Evolutionary conservation across 2,113 vertebrate species (phyloP).

Genomic region (Apteryx owenii): DNA sequence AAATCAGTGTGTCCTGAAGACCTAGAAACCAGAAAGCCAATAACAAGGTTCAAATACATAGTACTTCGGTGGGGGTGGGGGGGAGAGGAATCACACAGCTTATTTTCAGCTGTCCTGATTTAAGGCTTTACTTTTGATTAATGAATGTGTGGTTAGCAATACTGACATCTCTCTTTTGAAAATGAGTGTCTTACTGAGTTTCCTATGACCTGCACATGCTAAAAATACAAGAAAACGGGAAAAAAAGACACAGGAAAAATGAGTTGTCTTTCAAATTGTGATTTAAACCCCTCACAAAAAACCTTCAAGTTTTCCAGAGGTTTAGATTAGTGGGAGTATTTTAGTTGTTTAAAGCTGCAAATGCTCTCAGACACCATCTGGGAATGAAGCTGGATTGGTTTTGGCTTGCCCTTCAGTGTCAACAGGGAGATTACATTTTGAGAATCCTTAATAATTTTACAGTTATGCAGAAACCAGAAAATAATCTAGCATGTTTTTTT

Average conservation of each 20-base stretch:
- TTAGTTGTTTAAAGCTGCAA: not conserved
- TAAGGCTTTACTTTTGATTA: not conserved
- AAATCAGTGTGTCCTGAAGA: not conserved
- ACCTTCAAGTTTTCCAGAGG: not conserved
- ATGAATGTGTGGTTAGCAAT: not conserved
- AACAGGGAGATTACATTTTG: not conserved
- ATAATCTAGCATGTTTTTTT: not conserved
- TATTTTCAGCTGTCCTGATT: not conserved
- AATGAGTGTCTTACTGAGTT: not conserved
- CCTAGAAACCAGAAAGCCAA: not conserved
- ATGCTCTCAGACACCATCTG: not conserved
- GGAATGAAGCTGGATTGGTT: not conserved
- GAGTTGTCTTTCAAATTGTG: not conserved
- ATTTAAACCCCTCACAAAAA: not conserved
- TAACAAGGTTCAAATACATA: not conserved
- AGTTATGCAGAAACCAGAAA: not conserved
- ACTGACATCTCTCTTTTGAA: not conserved
- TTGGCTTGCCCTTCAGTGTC: not conserved
- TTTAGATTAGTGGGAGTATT: not conserved
- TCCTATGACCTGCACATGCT: not conserved
- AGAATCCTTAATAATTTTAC: not conserved
- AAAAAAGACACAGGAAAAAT: not conserved
- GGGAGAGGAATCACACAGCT: not conserved
- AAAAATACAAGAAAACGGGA: slow-evolving; percentile 7
- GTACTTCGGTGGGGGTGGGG: not conserved